Evolutionary conservation across 2,888 invertebrate genomes (phyloP), one percentile per base, ranked within the genome.

Genomic region (Xiphydria camelus): DNA sequence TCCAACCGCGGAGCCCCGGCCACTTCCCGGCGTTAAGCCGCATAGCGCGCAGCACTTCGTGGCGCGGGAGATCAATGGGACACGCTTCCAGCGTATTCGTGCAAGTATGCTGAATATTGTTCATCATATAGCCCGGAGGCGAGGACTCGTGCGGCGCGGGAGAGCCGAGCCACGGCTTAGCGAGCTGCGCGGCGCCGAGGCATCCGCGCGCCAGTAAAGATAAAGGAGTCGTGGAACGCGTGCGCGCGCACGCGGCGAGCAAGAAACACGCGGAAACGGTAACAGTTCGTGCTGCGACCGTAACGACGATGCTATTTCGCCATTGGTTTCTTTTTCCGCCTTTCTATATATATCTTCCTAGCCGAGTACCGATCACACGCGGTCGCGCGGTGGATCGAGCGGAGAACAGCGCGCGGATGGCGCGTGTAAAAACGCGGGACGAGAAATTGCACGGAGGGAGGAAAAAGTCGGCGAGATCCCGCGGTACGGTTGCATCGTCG

Each of bases 261-360:
- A 68, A 64, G 68, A 67, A 70, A 66, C 65, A 73, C 70, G 70
- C 73, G 71, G 73, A 73, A 74, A 72, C 66, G 58, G 62, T 71
- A 73, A 71, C 73, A 70, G 70, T 69, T 73, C 71, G 68, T 73
- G 70, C 68, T 54, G 63, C 54, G 53, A 64, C 66, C 57, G 66
- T 69, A 71, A 70, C 70, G 66, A 64, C 68, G 61, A 65, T 64
- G 67, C 31, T 66, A 66, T 70, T 70, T 72, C 71, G 62, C 62
- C 68, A 59, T 61, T 56, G 50, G 62, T 42, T 59, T 57, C 58
- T 63, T 65, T 61, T 61, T 45, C 37, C 29, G 5, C 23, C 20
- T 36, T 47, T 44, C n/a, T n/a, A n/a, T n/a, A n/a, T n/a, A n/a
- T n/a, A n/a, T n/a, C n/a, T n/a, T n/a, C n/a, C n/a, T n/a, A n/a